phyloP scores from a whole-genome alignment of 2,113 vertebrate genomes.

The Pomatorhinus ruficollis region DNA sequence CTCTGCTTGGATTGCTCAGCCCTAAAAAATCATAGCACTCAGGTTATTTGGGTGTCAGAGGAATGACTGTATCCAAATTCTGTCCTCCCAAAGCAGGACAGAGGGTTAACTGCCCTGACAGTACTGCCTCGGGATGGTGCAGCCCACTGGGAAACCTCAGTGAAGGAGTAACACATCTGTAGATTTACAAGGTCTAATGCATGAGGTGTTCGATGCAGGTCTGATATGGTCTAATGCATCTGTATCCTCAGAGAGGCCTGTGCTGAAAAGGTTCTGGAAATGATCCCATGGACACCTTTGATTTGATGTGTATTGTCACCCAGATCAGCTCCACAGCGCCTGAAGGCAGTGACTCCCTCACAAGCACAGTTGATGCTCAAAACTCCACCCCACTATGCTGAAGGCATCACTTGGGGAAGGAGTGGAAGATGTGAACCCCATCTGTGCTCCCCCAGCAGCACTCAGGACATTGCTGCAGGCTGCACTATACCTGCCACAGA shows the following conservation, averaged over 20 bases:
- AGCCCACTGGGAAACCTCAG: not conserved
- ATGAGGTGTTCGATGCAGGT: not conserved
- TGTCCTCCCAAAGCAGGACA: not conserved
- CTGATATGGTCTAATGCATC: not conserved
- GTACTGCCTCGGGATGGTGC: not conserved
- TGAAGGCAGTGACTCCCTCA: not conserved
- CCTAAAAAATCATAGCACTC: not conserved
- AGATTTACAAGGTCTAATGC: not conserved
- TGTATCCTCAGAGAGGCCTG: not conserved
- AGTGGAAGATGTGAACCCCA: not conserved
- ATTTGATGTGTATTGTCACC: not conserved
- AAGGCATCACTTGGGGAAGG: not conserved
- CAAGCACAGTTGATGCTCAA: not conserved
- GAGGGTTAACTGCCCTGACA: not conserved
- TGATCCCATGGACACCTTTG: accelerated
- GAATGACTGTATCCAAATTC: accelerated
- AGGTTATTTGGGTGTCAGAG: not conserved
- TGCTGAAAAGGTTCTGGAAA: not conserved
- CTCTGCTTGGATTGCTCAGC: not conserved
- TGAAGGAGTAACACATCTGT: not conserved
- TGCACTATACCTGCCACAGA: not conserved
- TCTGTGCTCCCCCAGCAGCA: not conserved
- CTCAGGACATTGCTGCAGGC: not conserved
- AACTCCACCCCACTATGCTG: accelerated
- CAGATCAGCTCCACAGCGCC: accelerated